Evolutionary conservation across 2,888 invertebrate genomes (phyloP), one percentile per base, ranked within the genome.

Genomic region (Nomada fucata): DNA sequence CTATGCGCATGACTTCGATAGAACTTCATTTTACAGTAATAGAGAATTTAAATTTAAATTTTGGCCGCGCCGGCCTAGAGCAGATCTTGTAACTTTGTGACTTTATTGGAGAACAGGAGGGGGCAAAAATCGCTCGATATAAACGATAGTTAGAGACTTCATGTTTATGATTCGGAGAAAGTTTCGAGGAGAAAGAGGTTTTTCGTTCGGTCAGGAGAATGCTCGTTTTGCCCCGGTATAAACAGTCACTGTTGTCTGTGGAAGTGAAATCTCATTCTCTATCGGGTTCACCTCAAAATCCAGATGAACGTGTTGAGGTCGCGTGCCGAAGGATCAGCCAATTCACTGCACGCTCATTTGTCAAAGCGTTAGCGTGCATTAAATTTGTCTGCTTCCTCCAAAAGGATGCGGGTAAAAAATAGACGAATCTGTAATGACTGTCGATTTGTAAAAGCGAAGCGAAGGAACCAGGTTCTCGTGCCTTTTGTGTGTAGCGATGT

Each of bases 291-390:
- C 36, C 23, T 2, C 29, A 10, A 29, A 47, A 44, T 76, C n/a
- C n/a, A 53, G 23, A 52, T 15, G 53, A 42, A 76, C 53, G 44
- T 15, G 44, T 36, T 26, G 42, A 50, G n/a, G 29, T 76, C 64
- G 79, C 77, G 70, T 76, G 77, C 50, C 29, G 11, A 9, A 60
- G 52, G 68, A 70, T 79, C 69, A 57, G 53, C 79, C 63, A 57
- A 29, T 47, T 81, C 79, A 79, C 42, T 42, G 59, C 2, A 47
- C 29, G 72, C 64, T 72, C 80, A 71, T 80, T 76, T 80, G 79
- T 76, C 82, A 76, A n/a, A 64, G 60, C 61, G 71, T 59, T 50
- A 59, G n/a, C 64, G 76, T 64, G 60, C 69, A 73, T 57, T 73
- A 76, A 76, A 74, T 80, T 76, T 44, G 57, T 64, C 80, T 18